Conservation (phyloP, 2,888 invertebrate genomes). For the Acronicta leporina region DNA sequence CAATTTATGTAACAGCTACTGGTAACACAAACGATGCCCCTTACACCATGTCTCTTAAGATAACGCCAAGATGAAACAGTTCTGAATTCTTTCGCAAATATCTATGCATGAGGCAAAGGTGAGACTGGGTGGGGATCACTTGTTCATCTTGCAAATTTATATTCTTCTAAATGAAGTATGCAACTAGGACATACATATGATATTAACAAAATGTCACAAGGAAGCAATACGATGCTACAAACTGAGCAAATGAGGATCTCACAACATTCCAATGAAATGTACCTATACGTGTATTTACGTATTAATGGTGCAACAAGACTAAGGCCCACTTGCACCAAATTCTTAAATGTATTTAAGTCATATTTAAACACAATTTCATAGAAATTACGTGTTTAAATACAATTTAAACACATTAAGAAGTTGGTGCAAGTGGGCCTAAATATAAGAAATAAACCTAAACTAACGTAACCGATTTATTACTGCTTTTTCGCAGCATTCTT, state of each 20-base stretch:
- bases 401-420: too few species aligned
- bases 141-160: constrained; percentile 5
- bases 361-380: too few species aligned
- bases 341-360: too few species aligned
- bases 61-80: constrained; percentile 38
- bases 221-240: constrained; percentile 22
- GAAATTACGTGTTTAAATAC: too few species aligned
- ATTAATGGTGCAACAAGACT: constrained; percentile 28
- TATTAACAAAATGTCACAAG: constrained; percentile 25
- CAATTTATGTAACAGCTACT: constrained; percentile 72
- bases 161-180: constrained; percentile 19
- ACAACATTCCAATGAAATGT: constrained; percentile 37
- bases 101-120: constrained; percentile 15
- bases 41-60: constrained; percentile 48
- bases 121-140: constrained; percentile 4
- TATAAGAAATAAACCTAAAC: too few species aligned
- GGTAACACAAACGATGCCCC: constrained; percentile 50
- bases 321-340: not conserved
- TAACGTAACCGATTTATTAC: too few species aligned
- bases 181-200: constrained; percentile 27
- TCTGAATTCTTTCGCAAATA: constrained; percentile 15
- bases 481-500: not conserved
- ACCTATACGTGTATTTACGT: constrained; percentile 16
- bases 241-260: constrained; percentile 39
- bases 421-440: too few species aligned